A percentile compares a stretch with the other conserved stretches of the same genome.
Conservation (phyloP, 2,888 invertebrate genomes). For the Actias luna region DNA sequence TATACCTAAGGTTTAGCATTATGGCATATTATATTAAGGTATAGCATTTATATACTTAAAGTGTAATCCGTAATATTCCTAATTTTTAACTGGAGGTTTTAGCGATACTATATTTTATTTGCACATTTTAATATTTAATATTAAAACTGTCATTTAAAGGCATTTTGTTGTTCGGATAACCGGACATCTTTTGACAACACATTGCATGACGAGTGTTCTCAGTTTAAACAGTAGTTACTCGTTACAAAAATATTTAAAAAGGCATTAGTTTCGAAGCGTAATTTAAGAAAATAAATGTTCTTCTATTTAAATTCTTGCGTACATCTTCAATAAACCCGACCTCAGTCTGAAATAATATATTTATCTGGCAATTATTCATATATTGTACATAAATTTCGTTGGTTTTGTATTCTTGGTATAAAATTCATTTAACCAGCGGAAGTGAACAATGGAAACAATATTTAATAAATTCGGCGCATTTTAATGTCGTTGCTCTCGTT, state of each 20-base stretch:
- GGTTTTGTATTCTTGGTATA: conserved; percentile 55
- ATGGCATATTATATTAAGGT: too few relatives aligned
- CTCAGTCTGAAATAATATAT: conserved; percentile 34
- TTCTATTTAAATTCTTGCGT: conserved; percentile 33
- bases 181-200: too few relatives aligned
- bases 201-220: too few relatives aligned
- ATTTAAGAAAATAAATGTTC: neutral
- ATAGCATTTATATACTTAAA: too few relatives aligned
- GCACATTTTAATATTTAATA: too few relatives aligned
- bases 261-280: neutral
- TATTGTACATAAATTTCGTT: conserved; percentile 26
- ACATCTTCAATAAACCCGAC: conserved; percentile 38
- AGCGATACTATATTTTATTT: too few relatives aligned
- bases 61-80: too few relatives aligned
- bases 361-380: conserved; percentile 50
- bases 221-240: too few relatives aligned
- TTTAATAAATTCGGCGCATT: conserved; percentile 34
- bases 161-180: too few relatives aligned
- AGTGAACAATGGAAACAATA: conserved; percentile 44
- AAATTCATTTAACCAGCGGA: conserved; percentile 43
- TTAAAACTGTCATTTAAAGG: too few relatives aligned
- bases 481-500: conserved; percentile 44
- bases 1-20: too few relatives aligned
- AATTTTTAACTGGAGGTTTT: too few relatives aligned
- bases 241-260: neutral